phyloP scores from a whole-genome alignment of 2,888 invertebrate species.

The Pristionchus arcanus region DNA sequence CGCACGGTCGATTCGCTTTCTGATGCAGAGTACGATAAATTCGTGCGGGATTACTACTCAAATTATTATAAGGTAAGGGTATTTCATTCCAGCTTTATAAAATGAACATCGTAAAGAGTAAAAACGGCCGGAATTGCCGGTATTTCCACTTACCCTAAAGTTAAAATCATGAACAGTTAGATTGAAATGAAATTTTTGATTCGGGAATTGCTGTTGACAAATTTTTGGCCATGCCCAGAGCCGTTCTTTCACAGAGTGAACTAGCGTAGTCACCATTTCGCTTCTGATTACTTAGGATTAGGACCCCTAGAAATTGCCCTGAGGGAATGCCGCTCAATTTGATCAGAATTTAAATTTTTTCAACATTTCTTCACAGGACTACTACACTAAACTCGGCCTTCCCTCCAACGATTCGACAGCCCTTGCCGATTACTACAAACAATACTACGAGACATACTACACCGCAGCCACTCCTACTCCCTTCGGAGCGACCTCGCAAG shows the following conservation, averaged over 20 bases:
- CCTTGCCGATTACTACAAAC: conserved; percentile 50
- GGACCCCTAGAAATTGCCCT: no score
- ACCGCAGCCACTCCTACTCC: conserved; percentile 46
- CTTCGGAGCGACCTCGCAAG: conserved; percentile 19
- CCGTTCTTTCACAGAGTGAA: no score
- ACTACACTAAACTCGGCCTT: conserved; percentile 52
- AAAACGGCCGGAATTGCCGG: no score
- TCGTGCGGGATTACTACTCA: conserved; percentile 55
- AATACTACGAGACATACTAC: conserved; percentile 56
- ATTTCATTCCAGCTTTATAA: not conserved
- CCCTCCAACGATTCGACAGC: conserved; percentile 25
- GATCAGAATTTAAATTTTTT: no score
- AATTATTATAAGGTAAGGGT: conserved; percentile 52
- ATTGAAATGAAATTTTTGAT: no score
- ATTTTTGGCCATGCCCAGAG: no score
- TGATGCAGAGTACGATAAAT: conserved; percentile 55
- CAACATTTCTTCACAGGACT: conserved; percentile 47
- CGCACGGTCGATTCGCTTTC: conserved; percentile 52
- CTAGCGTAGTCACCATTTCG: no score
- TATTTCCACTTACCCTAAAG: no score
- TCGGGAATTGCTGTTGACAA: no score
- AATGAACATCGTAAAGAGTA: no score
- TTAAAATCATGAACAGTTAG: not conserved
- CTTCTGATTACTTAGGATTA: no score
- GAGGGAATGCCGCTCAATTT: no score